These are phyloP conservation scores for Redunca redunca DNA, from an alignment of 2,113 vertebrate species.

Conservation along the genomic window DNA sequence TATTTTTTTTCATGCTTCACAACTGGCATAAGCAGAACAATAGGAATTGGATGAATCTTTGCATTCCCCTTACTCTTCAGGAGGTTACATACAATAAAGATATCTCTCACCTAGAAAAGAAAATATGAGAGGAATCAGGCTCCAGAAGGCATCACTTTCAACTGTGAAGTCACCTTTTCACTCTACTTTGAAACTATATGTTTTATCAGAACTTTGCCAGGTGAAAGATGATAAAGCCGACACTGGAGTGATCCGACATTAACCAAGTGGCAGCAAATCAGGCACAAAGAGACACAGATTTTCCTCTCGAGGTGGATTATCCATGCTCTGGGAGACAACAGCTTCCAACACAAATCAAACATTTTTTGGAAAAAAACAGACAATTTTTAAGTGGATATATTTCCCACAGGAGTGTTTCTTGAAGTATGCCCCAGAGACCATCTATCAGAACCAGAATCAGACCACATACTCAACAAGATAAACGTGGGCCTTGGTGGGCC, in stretches of 20 bases:
- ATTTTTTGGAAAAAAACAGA: not conserved
- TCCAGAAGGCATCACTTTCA: constrained; percentile 38
- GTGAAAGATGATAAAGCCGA: constrained; percentile 55
- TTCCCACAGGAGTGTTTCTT: not conserved
- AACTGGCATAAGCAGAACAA: constrained; percentile 63
- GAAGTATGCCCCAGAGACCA: not conserved
- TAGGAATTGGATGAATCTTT: constrained; percentile 68
- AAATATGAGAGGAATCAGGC: constrained; percentile 23
- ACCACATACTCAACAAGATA: not conserved
- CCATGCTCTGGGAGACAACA: not conserved
- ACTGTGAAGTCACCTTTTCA: constrained; percentile 40
- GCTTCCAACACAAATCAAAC: not conserved
- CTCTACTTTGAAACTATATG: constrained; percentile 43
- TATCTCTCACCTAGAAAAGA: constrained; percentile 40
- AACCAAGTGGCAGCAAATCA: constrained; percentile 20
- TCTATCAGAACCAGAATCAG: not conserved
- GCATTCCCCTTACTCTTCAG: constrained; percentile 49
- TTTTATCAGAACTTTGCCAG: constrained; percentile 57
- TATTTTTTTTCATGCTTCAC: constrained; percentile 72
- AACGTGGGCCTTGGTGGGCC: not conserved
- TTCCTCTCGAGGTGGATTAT: not conserved
- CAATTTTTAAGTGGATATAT: not conserved
- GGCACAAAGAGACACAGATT: not conserved
- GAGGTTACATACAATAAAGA: constrained; percentile 50
- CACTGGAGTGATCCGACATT: constrained; percentile 64